phyloP scores from a whole-genome alignment of 1,140 invertebrate genomes.

The Pseudomyrmex dendroicus region DNA sequence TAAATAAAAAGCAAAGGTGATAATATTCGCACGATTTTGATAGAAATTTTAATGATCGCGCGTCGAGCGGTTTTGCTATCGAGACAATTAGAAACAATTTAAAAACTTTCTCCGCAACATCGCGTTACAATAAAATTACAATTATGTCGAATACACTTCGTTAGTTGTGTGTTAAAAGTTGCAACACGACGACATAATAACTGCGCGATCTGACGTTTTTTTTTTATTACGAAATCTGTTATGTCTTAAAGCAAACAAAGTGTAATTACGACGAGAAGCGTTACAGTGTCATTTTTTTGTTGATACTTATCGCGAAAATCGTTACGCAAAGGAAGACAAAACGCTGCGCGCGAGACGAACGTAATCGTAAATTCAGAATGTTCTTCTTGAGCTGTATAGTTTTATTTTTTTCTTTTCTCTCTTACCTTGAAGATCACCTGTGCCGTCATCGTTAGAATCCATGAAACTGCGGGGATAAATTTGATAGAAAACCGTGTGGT shows the following conservation, averaged over 20 bases:
- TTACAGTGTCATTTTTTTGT: not conserved
- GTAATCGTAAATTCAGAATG: not conserved
- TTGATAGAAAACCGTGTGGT: conserved; percentile 91
- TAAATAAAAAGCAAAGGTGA: too few relatives aligned
- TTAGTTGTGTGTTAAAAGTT: not conserved
- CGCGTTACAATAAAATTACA: not conserved
- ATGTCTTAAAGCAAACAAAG: not conserved
- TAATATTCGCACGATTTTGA: too few relatives aligned
- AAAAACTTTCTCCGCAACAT: too few relatives aligned
- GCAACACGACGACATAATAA: not conserved
- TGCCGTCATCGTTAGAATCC: conserved; percentile 90
- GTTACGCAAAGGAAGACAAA: not conserved
- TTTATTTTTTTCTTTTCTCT: not conserved
- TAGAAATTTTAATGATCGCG: too few relatives aligned
- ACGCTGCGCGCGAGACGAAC: not conserved
- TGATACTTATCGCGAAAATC: conserved; percentile 38
- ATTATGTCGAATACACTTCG: not conserved
- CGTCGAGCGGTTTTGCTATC: too few relatives aligned
- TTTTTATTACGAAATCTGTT: not conserved
- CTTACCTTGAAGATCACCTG: conserved; percentile 90
- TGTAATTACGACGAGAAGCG: not conserved
- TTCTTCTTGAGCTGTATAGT: not conserved
- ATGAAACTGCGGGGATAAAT: conserved; percentile 91
- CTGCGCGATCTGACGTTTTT: not conserved
- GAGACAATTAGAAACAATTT: not conserved